Conservation (phyloP, 2,888 invertebrate species). For the Ferrisia virgata region DNA sequence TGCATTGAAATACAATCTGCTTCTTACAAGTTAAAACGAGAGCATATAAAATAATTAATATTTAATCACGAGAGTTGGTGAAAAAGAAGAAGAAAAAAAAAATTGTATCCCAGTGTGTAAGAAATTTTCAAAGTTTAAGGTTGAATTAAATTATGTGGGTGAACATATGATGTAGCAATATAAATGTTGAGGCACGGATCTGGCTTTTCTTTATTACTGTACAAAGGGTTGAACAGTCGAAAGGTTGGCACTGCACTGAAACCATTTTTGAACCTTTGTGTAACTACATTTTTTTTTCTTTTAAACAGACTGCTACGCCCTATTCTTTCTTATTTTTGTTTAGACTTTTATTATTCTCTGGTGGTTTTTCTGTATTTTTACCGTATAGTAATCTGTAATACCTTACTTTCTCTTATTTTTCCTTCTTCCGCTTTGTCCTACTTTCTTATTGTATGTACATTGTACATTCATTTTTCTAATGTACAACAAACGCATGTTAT, state of each 20-base stretch:
- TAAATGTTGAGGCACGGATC: slow-evolving; percentile 29
- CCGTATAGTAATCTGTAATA: slow-evolving; percentile 25
- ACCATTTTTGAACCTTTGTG: slow-evolving; percentile 29
- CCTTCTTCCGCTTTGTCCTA: slow-evolving; percentile 8
- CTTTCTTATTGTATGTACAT: slow-evolving; percentile 6
- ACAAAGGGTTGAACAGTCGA: slow-evolving; percentile 10
- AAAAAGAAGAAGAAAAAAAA: neutral
- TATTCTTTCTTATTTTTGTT: slow-evolving; percentile 33
- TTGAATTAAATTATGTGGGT: slow-evolving; percentile 18
- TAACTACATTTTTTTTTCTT: slow-evolving; percentile 31
- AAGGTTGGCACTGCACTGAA: slow-evolving; percentile 12
- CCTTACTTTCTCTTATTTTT: slow-evolving; percentile 24
- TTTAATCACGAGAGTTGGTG: neutral
- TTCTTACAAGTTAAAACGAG: neutral
- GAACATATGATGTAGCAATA: slow-evolving; percentile 18
- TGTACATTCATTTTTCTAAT: neutral
- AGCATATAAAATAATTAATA: neutral
- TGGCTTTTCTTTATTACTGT: slow-evolving; percentile 25
- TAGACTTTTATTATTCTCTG: slow-evolving; percentile 33
- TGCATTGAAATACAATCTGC: neutral
- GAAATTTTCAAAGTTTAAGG: neutral
- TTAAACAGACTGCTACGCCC: slow-evolving; percentile 29
- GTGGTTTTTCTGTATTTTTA: slow-evolving; percentile 25
- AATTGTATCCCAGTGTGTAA: neutral
- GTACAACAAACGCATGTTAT: neutral